phyloP scores from a whole-genome alignment of 2,888 invertebrate species.

The Meiosimyza platycephala region DNA sequence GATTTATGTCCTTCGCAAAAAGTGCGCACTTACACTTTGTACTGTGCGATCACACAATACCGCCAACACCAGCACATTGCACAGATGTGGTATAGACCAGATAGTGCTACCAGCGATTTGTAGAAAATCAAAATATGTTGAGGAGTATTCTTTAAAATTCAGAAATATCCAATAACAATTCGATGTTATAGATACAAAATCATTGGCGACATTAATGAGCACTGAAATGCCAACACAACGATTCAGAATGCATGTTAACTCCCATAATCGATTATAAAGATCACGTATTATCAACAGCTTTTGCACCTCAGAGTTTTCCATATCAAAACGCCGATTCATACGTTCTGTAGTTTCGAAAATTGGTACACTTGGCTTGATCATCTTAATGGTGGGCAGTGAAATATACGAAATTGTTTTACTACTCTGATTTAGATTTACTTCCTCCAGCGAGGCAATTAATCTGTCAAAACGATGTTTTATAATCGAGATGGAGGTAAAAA shows the following conservation, averaged over 20 bases:
- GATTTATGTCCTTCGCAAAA: too few relatives aligned
- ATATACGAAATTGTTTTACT: not conserved
- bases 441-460: conserved; percentile 50
- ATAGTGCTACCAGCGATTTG: conserved; percentile 53
- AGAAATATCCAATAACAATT: conserved; percentile 65
- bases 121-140: conserved; percentile 50
- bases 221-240: conserved; percentile 60
- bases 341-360: conserved; percentile 16
- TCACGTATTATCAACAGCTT: conserved; percentile 55
- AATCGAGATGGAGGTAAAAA: conserved; percentile 52
- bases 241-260: conserved; percentile 56
- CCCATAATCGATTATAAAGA: conserved; percentile 62
- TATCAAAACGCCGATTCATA: conserved; percentile 24
- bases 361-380: conserved; percentile 2
- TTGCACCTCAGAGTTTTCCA: conserved; percentile 47
- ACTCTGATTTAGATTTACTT: conserved; percentile 45
- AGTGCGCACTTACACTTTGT: conserved; percentile 56
- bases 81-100: conserved; percentile 60
- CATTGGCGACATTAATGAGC: conserved; percentile 62
- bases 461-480: conserved; percentile 57
- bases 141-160: conserved; percentile 53
- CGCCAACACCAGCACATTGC: conserved; percentile 59
- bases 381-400: not conserved
- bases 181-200: conserved; percentile 63
- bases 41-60: conserved; percentile 59